phyloP scores from a whole-genome alignment of 2,888 invertebrate species.

The Colostygia pectinataria region DNA sequence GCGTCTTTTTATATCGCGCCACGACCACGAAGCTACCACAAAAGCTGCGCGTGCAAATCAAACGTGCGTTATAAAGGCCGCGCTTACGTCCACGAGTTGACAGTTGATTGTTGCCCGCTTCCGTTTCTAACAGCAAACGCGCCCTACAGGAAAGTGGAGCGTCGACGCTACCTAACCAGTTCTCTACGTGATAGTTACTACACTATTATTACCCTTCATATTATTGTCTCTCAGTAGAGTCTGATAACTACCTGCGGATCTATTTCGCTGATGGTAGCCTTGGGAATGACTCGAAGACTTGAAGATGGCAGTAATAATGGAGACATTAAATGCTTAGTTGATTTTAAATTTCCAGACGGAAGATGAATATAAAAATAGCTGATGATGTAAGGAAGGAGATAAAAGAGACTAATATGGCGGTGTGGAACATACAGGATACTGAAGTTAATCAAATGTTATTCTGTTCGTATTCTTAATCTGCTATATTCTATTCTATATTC shows the following conservation, averaged over 20 bases:
- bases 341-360: slow-evolving; percentile 1
- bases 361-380: not conserved
- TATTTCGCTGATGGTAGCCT: slow-evolving; percentile 28
- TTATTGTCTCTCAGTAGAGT: slow-evolving; percentile 36
- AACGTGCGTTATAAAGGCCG: too few species aligned
- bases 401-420: too few species aligned
- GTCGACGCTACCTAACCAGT: slow-evolving; percentile 30
- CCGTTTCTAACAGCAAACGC: slow-evolving; percentile 4
- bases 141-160: slow-evolving; percentile 32
- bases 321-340: slow-evolving; percentile 5
- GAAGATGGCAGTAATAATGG: slow-evolving; percentile 7
- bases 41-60: too few species aligned
- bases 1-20: too few species aligned
- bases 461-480: too few species aligned
- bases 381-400: too few species aligned
- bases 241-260: slow-evolving; percentile 25
- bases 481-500: too few species aligned
- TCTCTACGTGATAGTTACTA: slow-evolving; percentile 28
- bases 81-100: too few species aligned
- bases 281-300: slow-evolving; percentile 6
- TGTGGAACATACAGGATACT: too few species aligned
- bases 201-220: slow-evolving; percentile 28
- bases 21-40: too few species aligned
- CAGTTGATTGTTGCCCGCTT: too few species aligned
- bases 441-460: too few species aligned